A percentile compares a stretch with the other conserved stretches of the same genome.
These are phyloP conservation scores for Sycon ciliatum DNA, from an alignment of 37 sponge, comb jelly and placozoan species.

Conservation along the genomic window DNA sequence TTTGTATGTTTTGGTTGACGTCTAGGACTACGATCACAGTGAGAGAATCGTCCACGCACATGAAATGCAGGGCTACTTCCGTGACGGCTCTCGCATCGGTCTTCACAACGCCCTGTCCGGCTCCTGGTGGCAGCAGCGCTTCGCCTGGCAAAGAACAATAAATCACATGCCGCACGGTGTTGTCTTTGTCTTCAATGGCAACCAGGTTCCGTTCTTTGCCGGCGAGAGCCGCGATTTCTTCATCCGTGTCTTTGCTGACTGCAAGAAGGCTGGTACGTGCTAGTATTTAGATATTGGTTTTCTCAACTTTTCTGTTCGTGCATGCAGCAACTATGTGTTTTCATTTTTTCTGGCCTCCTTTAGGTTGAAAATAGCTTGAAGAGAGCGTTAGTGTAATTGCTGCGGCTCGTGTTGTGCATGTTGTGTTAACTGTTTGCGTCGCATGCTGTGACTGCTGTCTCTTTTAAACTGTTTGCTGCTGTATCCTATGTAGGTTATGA, in stretches of 20 bases:
- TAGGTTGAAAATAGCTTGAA: no score
- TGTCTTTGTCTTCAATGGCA: constrained; percentile 92
- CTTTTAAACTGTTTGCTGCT: no score
- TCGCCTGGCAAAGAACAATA: constrained; percentile 74
- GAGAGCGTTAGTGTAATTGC: no score
- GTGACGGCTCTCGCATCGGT: constrained; percentile 54
- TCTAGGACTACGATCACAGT: constrained; percentile 51
- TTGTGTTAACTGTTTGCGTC: no score
- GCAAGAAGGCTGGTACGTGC: constrained; percentile 53
- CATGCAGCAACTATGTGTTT: no score
- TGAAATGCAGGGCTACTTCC: constrained; percentile 69
- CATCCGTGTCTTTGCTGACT: constrained; percentile 64
- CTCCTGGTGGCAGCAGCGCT: constrained; percentile 77
- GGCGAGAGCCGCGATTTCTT: constrained; percentile 71
- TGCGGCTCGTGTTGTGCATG: no score
- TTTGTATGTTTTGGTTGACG: no score
- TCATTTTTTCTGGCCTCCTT: no score
- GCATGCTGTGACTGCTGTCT: no score
- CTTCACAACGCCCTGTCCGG: constrained; percentile 26
- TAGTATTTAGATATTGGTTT: neutral
- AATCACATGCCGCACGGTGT: constrained; percentile 70
- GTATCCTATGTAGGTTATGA: constrained; percentile 91
- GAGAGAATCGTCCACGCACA: constrained; percentile 59
- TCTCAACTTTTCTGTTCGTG: neutral
- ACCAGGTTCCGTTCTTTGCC: constrained; percentile 76